These are phyloP conservation scores for Cydia fagiglandana DNA, from an alignment of 1,140 invertebrate genomes.

Conservation along the genomic window DNA sequence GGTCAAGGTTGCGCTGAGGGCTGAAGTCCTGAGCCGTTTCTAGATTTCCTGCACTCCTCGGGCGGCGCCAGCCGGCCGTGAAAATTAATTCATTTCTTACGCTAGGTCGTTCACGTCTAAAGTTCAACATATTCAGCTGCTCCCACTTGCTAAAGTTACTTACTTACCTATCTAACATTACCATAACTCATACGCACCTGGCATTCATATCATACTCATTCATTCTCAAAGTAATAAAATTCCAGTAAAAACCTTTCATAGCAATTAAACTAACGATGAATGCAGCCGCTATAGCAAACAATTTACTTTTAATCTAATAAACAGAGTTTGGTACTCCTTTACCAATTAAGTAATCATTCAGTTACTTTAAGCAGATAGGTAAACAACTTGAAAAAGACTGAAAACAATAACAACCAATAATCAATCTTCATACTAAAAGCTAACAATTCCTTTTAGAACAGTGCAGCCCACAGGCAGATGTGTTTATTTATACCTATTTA, in stretches of 20 bases:
- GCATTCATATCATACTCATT: constrained; percentile 8
- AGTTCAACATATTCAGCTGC: constrained; percentile 18
- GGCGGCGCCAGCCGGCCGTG: constrained; percentile 11
- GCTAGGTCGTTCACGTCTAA: constrained; percentile 23
- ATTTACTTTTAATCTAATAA: constrained; percentile 1
- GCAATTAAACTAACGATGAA: constrained; percentile 13
- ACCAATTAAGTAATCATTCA: background rate
- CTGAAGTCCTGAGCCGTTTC: constrained; percentile 12
- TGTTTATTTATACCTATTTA: constrained; percentile 48
- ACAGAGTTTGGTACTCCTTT: background rate
- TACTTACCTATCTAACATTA: constrained; percentile 1
- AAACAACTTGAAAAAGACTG: constrained; percentile 1
- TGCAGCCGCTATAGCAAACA: background rate
- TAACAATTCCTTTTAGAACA: background rate
- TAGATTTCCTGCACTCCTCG: constrained; percentile 20
- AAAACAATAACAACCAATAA: constrained; percentile 21
- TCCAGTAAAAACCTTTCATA: constrained; percentile 2
- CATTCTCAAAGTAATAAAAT: constrained; percentile 9
- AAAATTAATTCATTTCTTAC: constrained; percentile 18
- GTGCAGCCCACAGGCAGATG: constrained; percentile 23
- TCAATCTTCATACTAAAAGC: constrained; percentile 5
- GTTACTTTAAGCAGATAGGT: background rate
- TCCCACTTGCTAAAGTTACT: background rate
- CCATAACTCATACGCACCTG: constrained; percentile 18
- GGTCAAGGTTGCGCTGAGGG: constrained; percentile 58